These are phyloP conservation scores for Deladenus siricidicola DNA, from an alignment of 2,888 invertebrate species.

Conservation along the genomic window DNA sequence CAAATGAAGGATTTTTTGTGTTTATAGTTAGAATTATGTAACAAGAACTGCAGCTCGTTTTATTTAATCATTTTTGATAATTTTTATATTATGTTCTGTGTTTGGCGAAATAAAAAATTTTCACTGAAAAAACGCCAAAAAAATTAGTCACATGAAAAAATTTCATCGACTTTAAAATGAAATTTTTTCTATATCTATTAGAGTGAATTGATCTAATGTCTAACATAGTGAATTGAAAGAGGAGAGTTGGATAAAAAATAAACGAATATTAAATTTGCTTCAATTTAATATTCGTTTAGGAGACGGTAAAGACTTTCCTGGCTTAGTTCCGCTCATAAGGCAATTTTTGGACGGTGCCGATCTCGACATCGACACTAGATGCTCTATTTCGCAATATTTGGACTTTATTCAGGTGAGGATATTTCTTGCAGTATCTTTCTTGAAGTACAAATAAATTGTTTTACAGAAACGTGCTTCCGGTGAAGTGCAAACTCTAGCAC, in stretches of 20 bases:
- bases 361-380: constrained; percentile 90
- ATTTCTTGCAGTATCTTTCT: too few relatives aligned
- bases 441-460: constrained; percentile 75
- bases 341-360: constrained; percentile 89
- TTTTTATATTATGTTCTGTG: background rate
- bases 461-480: constrained; percentile 65
- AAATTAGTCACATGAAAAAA: too few relatives aligned
- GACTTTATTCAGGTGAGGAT: constrained; percentile 65
- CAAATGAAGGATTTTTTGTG: constrained; percentile 54
- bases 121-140: too few relatives aligned
- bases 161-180: too few relatives aligned
- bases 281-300: constrained; percentile 26
- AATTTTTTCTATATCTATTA: too few relatives aligned
- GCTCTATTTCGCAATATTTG: constrained; percentile 90
- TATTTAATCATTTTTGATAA: too few relatives aligned
- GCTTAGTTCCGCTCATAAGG: constrained; percentile 83
- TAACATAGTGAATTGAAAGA: background rate
- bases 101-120: background rate
- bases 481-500: constrained; percentile 81
- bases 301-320: constrained; percentile 80
- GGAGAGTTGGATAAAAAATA: background rate
- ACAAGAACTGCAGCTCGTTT: too few relatives aligned
- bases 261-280: constrained; percentile 2
- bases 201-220: too few relatives aligned
- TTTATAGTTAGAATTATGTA: background rate